Percentiles rank a stretch among this genome's conserved stretches.
These are phyloP conservation scores for Penelope pileata DNA, from an alignment of 2,113 vertebrate species.

Conservation along the genomic window DNA sequence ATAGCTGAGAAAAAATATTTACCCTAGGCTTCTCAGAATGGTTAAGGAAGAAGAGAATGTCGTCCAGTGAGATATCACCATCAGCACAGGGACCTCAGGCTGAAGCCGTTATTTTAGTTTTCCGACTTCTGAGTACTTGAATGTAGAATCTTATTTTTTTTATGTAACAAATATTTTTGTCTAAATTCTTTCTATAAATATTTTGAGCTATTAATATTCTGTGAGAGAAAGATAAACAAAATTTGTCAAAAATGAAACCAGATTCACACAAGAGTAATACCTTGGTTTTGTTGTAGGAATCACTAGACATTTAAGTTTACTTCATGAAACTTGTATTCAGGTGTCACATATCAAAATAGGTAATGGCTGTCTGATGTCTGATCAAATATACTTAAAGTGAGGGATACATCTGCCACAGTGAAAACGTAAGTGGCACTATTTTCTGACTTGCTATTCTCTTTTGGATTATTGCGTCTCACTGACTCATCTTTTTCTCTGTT, in stretches of 20 bases:
- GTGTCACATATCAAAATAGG: background rate
- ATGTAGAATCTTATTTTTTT: background rate
- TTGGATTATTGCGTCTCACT: background rate
- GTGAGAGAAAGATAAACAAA: background rate
- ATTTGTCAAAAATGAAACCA: background rate
- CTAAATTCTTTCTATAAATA: background rate
- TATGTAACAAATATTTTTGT: background rate
- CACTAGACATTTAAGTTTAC: background rate
- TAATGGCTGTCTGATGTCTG: background rate
- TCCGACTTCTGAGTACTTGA: background rate
- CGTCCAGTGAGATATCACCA: background rate
- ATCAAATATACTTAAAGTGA: background rate
- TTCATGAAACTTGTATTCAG: background rate
- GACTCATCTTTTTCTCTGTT: background rate
- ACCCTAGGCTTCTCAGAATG: background rate
- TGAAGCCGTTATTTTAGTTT: background rate
- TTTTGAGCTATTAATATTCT: background rate
- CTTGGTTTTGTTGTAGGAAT: background rate
- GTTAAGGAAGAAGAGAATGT: background rate
- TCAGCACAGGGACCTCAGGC: background rate
- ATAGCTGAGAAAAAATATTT: slow-evolving; percentile 30
- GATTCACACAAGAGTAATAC: background rate
- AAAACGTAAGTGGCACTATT: background rate
- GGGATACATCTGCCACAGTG: background rate
- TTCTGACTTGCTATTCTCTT: background rate